Evolutionary conservation across 2,797 vertebrate species (phyloP), one percentile per base, ranked within the genome.

Genomic region (Tangara arthus): DNA sequence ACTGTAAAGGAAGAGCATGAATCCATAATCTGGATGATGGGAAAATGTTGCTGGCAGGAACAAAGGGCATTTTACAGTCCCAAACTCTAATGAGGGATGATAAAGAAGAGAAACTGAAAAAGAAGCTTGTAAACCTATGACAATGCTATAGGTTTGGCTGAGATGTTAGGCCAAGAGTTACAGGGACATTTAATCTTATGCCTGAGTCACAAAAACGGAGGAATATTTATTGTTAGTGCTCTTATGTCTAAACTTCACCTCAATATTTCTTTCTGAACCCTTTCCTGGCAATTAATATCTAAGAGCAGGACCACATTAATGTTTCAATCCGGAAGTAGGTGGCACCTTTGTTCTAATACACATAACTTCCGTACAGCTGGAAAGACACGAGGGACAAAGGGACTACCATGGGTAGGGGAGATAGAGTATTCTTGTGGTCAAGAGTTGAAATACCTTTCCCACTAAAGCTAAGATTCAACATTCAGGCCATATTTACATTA

Each of bases 141-240:
- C 14, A 77, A 18, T 28, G 21, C 37, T 72, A 10, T 83, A 70
- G 59, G 41, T 93, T 73, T 94, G 78, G 37, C 52, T 87, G 68
- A 93, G 60, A 66, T 91, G 80, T 65, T 91, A 85, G 71, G 57
- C 41, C 30, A 76, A 68, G 65, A 93, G 63, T 88, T 90, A 91
- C 12, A 77, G 30, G 77, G 59, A 56, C 49, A 60, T 88, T 94
- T 91, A 87, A 44, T 94, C 57, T 90, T 84, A 73, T 23, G 28
- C 72, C 83, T 80, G 63, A 42, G 60, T 83, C 71, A 69, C 78
- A 53, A 55, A 87, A 82, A 69, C 50, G 80, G 81, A 92, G 60
- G 60, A 91, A 75, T 95, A 94, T 92, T 94, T 96, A 83, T 77
- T 50, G 28, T 88, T 92, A 83, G 13, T 13, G 27, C 32, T 87